Percentiles rank a stretch among this genome's conserved stretches.
These are phyloP conservation scores for Drosophila mojavensis DNA, from an alignment of 1,140 invertebrate genomes.

Conservation along the genomic window DNA sequence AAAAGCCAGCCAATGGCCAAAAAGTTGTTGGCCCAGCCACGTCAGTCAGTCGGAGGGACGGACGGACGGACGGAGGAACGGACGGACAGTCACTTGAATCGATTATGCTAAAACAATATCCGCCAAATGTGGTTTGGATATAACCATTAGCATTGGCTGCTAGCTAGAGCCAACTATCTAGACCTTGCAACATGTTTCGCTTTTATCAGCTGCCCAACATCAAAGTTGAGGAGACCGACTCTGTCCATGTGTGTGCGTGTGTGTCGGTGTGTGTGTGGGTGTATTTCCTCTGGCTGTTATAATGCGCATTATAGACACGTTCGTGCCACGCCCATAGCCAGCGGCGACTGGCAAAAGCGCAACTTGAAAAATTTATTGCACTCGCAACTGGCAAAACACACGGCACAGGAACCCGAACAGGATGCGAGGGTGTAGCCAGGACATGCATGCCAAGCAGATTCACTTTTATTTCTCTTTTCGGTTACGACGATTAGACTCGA, in stretches of 20 bases:
- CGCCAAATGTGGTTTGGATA: constrained; percentile 65
- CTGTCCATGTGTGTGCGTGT: not conserved
- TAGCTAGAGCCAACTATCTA: constrained; percentile 47
- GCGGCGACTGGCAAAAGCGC: constrained; percentile 63
- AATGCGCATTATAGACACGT: constrained; percentile 75
- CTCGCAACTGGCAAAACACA: constrained; percentile 49
- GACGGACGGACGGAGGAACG: not conserved
- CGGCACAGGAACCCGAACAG: constrained; percentile 39
- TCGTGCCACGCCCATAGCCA: constrained; percentile 50
- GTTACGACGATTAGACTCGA: constrained; percentile 55
- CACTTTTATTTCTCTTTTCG: constrained; percentile 49
- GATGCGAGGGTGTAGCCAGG: constrained; percentile 7
- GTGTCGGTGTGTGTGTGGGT: constrained; percentile 12
- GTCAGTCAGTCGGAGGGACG: constrained; percentile 54
- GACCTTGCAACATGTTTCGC: constrained; percentile 39
- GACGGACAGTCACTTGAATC: constrained; percentile 69
- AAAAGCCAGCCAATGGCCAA: constrained; percentile 19
- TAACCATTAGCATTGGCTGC: constrained; percentile 51
- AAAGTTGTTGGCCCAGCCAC: constrained; percentile 29
- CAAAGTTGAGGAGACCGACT: constrained; percentile 51
- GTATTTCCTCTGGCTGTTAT: constrained; percentile 29
- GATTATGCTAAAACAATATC: constrained; percentile 83
- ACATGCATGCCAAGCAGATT: constrained; percentile 64
- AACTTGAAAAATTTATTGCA: constrained; percentile 81
- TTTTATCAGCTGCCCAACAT: constrained; percentile 66